Percentiles rank a stretch among this genome's conserved stretches.
These are phyloP conservation scores for Drosophila insularis DNA, from an alignment of 1,140 invertebrate genomes.

Conservation along the genomic window DNA sequence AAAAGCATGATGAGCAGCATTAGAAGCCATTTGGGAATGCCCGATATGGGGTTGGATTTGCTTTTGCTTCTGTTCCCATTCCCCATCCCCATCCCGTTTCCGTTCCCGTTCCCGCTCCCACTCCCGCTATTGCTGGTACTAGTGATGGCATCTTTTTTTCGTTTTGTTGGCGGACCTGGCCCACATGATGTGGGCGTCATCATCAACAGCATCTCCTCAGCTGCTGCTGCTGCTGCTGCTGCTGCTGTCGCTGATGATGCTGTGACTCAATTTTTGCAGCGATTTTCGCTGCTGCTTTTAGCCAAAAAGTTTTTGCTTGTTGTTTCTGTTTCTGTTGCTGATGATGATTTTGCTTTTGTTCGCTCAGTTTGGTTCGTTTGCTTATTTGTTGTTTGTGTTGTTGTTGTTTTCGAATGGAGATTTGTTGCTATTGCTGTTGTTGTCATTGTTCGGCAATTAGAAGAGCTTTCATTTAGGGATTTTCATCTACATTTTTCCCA, in stretches of 20 bases:
- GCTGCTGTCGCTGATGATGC: background rate
- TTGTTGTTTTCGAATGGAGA: constrained; percentile 8
- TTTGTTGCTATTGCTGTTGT: constrained; percentile 31
- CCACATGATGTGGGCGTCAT: constrained; percentile 80
- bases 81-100: background rate
- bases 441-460: constrained; percentile 76
- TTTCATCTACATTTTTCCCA: constrained; percentile 27
- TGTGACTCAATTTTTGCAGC: constrained; percentile 40
- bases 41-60: constrained; percentile 34
- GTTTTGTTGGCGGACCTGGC: constrained; percentile 65
- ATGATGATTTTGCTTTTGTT: constrained; percentile 49
- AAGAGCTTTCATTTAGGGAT: constrained; percentile 75
- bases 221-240: constrained; percentile 18
- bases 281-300: constrained; percentile 32
- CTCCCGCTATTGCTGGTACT: constrained; percentile 24
- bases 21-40: constrained; percentile 75
- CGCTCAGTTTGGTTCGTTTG: constrained; percentile 28
- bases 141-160: constrained; percentile 10
- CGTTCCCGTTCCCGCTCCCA: background rate
- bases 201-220: constrained; percentile 70
- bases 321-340: constrained; percentile 29
- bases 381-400: constrained; percentile 43
- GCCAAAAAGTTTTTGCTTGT: constrained; percentile 44
- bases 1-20: constrained; percentile 72
- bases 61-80: background rate